Conservation (phyloP, 2,888 invertebrate species). For the Thumatha senex region DNA sequence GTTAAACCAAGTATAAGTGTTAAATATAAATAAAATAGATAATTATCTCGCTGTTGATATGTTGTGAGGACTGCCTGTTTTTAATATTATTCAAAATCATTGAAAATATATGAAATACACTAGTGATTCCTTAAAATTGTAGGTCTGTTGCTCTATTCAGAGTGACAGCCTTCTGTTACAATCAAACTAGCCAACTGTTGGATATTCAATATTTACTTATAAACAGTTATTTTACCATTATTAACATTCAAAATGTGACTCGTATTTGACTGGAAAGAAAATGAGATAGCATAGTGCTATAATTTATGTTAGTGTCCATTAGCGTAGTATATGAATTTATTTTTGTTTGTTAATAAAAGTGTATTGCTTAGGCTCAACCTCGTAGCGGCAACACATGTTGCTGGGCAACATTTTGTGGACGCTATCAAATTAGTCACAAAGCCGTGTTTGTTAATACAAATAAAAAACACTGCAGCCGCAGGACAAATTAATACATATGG, state of each 20-base stretch:
- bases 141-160: not conserved
- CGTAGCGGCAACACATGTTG: no score
- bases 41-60: constrained; percentile 66
- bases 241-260: constrained; percentile 37
- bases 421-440: no score
- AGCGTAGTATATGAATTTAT: constrained; percentile 33
- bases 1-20: constrained; percentile 69
- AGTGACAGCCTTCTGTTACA: constrained; percentile 14
- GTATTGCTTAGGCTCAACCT: constrained; percentile 29
- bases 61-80: constrained; percentile 64
- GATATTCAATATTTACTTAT: constrained; percentile 22
- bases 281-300: constrained; percentile 35
- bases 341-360: constrained; percentile 42
- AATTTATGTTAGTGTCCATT: constrained; percentile 47
- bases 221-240: constrained; percentile 9
- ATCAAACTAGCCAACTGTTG: constrained; percentile 32
- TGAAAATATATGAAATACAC: constrained; percentile 16
- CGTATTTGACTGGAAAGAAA: constrained; percentile 38
- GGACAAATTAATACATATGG: no score
- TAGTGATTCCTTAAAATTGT: constrained; percentile 2
- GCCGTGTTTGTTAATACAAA: no score
- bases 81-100: constrained; percentile 76
- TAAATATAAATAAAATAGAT: constrained; percentile 65
- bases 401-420: no score
- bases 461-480: no score